These are phyloP conservation scores for Eulemur coronatus DNA, from an alignment of 2,797 vertebrate species.

Conservation along the genomic window DNA sequence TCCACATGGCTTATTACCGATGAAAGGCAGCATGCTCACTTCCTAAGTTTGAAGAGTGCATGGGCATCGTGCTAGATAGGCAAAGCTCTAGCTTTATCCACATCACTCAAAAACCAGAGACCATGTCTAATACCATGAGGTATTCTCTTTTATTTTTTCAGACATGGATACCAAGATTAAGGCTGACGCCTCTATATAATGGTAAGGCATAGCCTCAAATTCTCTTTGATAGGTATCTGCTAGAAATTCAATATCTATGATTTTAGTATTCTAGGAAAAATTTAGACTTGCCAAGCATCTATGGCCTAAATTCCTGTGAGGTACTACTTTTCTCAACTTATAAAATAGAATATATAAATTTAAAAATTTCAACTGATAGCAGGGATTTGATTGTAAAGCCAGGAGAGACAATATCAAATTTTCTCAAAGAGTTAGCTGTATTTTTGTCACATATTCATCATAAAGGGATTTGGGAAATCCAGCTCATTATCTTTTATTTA, in stretches of 20 bases:
- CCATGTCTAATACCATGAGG: background rate
- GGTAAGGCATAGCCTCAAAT: slow-evolving; percentile 15
- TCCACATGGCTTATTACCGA: background rate
- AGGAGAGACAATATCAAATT: background rate
- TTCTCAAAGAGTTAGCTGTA: background rate
- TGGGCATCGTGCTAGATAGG: background rate
- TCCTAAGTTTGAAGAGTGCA: background rate
- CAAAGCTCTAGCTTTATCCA: background rate
- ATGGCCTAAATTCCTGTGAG: slow-evolving; percentile 46
- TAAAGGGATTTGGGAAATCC: background rate
- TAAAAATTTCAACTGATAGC: background rate
- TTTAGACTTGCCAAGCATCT: slow-evolving; percentile 6
- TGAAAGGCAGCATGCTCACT: background rate
- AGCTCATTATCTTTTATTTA: background rate
- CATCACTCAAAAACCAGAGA: background rate
- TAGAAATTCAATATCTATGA: slow-evolving; percentile 51
- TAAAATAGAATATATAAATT: slow-evolving; percentile 36
- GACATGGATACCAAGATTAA: slow-evolving; percentile 36
- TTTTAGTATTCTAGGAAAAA: slow-evolving; percentile 54
- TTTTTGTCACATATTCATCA: slow-evolving; percentile 43
- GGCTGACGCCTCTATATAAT: background rate
- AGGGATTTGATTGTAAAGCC: slow-evolving; percentile 14
- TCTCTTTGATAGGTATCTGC: slow-evolving; percentile 49
- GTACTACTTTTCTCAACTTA: background rate
- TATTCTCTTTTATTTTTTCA: slow-evolving; percentile 53